Base-by-base conservation (phyloP, 2,113 vertebrate species). In the Oxyura jamaicensis region DNA sequence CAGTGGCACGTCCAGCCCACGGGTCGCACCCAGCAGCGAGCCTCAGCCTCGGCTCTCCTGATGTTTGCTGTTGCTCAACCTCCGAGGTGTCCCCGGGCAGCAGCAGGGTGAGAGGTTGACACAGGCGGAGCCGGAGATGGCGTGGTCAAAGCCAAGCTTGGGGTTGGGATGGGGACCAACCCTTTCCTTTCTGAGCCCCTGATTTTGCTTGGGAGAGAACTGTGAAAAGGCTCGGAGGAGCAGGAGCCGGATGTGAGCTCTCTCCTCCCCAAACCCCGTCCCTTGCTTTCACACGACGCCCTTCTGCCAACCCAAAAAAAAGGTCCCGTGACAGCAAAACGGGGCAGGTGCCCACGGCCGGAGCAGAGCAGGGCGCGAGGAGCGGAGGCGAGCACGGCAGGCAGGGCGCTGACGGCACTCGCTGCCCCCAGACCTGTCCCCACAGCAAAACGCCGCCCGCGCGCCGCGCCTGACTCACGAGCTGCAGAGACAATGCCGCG, bases 401-500 rank as follows among this genome's bases (percentile, higher is more conserved):
- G 15, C 6, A 8, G 35, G 75, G 10, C 36, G n/a, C 23, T 23
- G 11, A 26, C 1, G 11, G 42, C 89, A 78, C 69, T 7, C 36
- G 13, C 39, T 10, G 5, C 1, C 13, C 2, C 23, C 7, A 46
- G 60, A 52, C 4, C 4, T 1, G 52, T 44, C 36, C 86, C 83
- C 67, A 17, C 42, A 31, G 41, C 72, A 26, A 74, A 39, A 3
- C 0, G 1, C 79, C 88, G 93, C 59, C 91, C 83, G 86, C 1
- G 2, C 39, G 33, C 35, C 20, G 8, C 13, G 1, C 3, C 66
- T 63, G 93, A 86, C 88, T 96, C 90, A 56, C 44, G 2, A 73
- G 46, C 75, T 6, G 80, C n/a, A 48, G 44, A 48, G 82, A 97
- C 96, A 97, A 97, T 93, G 91, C 92, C 91, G 80, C 4, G 78